Evolutionary conservation across 1,140 invertebrate genomes (phyloP).

Genomic region (Trachelipus rathkii): DNA sequence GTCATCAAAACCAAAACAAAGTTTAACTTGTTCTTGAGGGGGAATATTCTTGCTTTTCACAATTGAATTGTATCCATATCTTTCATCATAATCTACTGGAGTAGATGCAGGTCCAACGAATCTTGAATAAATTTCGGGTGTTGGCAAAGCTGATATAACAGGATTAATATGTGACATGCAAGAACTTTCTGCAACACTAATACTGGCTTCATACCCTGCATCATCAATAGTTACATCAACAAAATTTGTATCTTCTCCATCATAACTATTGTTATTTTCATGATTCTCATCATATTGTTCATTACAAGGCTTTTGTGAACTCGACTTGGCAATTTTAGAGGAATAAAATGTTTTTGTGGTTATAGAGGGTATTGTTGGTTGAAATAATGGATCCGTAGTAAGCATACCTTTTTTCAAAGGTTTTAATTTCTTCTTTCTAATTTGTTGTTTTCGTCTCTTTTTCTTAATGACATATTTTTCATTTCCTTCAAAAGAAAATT

Average conservation of each 20-base stretch:
- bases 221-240: not conserved
- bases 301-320: not conserved
- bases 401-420: not conserved
- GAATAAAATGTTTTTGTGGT: not conserved
- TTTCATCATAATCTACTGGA: no score
- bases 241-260: not conserved
- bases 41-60: no score
- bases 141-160: not conserved
- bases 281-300: not conserved
- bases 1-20: no score
- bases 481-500: not conserved
- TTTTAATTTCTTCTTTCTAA: constrained; percentile 6
- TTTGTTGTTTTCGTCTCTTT: not conserved
- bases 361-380: not conserved
- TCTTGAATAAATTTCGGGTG: no score
- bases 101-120: no score
- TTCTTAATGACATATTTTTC: not conserved
- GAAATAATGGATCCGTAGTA: not conserved
- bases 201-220: not conserved
- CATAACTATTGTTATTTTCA: not conserved
- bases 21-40: no score
- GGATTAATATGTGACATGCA: not conserved
- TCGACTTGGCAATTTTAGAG: not conserved
- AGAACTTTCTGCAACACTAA: not conserved
- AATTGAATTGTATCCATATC: no score